Conservation (phyloP, 2,797 vertebrate species). For the Numenius phaeopus region DNA sequence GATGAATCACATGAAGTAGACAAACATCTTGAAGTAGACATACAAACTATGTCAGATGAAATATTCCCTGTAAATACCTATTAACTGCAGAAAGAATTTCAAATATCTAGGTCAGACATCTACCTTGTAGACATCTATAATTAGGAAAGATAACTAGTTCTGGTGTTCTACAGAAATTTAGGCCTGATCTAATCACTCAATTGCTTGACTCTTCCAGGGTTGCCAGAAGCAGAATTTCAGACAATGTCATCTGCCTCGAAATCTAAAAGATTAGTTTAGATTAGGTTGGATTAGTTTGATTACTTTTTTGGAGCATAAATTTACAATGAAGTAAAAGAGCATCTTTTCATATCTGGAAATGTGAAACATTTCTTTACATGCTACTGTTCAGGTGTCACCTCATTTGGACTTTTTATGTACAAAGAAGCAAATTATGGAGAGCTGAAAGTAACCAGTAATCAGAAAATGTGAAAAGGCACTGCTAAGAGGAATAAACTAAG, state of each 20-base stretch:
- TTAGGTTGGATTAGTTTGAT: neutral
- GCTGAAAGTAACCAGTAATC: neutral
- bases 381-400: neutral
- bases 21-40: neutral
- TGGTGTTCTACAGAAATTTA: neutral
- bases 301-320: neutral
- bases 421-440: neutral
- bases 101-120: neutral
- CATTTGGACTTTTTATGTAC: neutral
- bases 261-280: neutral
- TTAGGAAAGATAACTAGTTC: neutral
- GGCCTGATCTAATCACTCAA: neutral
- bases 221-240: neutral
- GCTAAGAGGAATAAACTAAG: neutral
- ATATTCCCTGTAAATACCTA: neutral
- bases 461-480: neutral
- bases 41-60: neutral
- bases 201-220: neutral
- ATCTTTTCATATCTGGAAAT: neutral
- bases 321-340: neutral
- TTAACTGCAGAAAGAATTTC: neutral
- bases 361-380: neutral
- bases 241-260: neutral
- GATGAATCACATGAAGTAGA: neutral
- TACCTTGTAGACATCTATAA: neutral